Conservation (phyloP, 2,797 vertebrate genomes). For the Sebastes kiyomatsui region DNA sequence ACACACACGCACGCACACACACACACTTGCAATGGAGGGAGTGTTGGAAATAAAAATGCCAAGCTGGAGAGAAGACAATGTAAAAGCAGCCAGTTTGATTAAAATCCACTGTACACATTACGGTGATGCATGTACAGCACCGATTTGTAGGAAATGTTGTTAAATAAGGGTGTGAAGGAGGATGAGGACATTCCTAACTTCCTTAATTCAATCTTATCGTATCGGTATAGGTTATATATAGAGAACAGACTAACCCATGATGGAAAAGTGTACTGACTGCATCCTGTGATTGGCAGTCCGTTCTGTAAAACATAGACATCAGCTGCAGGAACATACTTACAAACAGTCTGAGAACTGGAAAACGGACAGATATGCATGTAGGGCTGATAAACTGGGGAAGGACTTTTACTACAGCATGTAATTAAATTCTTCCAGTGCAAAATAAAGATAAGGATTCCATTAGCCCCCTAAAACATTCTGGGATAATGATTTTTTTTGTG, state of each 20-base stretch:
- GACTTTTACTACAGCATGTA: constrained; percentile 65
- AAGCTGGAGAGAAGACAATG: constrained; percentile 18
- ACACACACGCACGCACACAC: constrained; percentile 7
- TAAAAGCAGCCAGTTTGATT: constrained; percentile 22
- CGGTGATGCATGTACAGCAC: not conserved
- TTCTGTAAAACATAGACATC: constrained; percentile 51
- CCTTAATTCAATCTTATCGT: constrained; percentile 17
- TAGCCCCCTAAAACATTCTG: constrained; percentile 82
- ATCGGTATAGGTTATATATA: not conserved
- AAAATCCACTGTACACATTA: constrained; percentile 16
- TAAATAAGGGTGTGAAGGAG: not conserved
- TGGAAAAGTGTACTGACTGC: constrained; percentile 16
- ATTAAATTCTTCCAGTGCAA: constrained; percentile 79
- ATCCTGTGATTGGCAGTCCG: constrained; percentile 19
- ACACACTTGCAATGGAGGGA: constrained; percentile 9
- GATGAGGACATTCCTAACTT: not conserved
- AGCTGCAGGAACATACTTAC: constrained; percentile 28
- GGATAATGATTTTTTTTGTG: constrained; percentile 78
- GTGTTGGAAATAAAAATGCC: constrained; percentile 10
- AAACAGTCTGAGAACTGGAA: constrained; percentile 37
- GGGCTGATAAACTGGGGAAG: constrained; percentile 56
- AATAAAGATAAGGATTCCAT: constrained; percentile 86
- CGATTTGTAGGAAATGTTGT: constrained; percentile 13
- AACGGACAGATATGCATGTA: constrained; percentile 62
- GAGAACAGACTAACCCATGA: not conserved